Evolutionary conservation across 2,888 invertebrate species (phyloP).

Genomic region (Sesamia inferens): DNA sequence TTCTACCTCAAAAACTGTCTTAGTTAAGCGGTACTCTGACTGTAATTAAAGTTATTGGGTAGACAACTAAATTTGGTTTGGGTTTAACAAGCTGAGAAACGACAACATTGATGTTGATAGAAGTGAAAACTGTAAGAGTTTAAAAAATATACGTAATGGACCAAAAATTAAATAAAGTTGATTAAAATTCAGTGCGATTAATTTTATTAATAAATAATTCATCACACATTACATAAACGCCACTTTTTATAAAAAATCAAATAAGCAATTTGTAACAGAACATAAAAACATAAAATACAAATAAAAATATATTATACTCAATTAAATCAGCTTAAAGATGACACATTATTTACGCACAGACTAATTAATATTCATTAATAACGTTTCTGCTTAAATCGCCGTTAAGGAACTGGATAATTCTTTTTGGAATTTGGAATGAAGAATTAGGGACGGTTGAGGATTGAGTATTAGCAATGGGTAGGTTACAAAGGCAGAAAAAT

Average conservation of each 20-base stretch:
- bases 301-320: constrained; percentile 10
- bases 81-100: neutral
- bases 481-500: neutral
- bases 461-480: neutral
- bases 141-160: neutral
- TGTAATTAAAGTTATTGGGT: neutral
- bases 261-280: constrained; percentile 1
- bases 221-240: constrained; percentile 16
- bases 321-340: constrained; percentile 20
- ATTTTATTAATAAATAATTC: constrained; percentile 17
- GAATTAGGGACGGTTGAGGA: neutral
- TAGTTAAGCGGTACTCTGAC: neutral
- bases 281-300: neutral
- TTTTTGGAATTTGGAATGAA: neutral
- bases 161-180: neutral
- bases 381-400: neutral
- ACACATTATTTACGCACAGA: constrained; percentile 13
- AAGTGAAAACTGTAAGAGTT: neutral
- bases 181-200: constrained; percentile 8
- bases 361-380: constrained; percentile 17
- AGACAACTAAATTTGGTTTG: neutral
- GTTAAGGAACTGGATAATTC: constrained; percentile 1
- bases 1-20: neutral
- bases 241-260: constrained; percentile 11
- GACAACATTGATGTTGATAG: neutral